These are phyloP conservation scores for Pangasianodon gigas DNA, from an alignment of 2,113 vertebrate genomes.

Conservation along the genomic window DNA sequence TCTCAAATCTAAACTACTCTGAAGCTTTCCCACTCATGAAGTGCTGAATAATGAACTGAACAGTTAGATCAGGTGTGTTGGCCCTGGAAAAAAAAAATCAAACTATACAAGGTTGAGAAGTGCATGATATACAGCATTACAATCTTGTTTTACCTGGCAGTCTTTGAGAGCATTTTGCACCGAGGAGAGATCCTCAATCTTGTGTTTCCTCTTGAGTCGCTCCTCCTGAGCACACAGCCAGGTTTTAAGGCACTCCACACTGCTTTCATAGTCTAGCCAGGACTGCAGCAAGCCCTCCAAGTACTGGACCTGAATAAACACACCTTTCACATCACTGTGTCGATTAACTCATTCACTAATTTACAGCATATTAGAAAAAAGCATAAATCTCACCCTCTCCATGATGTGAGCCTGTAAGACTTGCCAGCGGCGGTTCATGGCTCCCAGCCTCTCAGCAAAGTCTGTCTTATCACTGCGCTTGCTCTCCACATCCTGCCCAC, in stretches of 20 bases:
- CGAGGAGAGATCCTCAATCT: conserved; percentile 87
- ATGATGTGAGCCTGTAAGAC: conserved; percentile 87
- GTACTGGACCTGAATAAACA: conserved; percentile 80
- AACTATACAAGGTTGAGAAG: not conserved
- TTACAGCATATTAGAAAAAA: not conserved
- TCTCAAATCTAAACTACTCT: not conserved
- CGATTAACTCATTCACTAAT: not conserved
- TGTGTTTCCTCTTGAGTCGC: conserved; percentile 80
- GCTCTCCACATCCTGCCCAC: conserved; percentile 90
- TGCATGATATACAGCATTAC: not conserved
- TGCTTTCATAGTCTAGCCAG: conserved; percentile 92
- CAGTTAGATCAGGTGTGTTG: not conserved
- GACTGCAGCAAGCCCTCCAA: conserved; percentile 86
- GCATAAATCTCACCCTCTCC: conserved; percentile 81
- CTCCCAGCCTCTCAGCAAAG: conserved; percentile 92
- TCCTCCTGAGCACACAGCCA: conserved; percentile 89
- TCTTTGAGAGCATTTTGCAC: conserved; percentile 90
- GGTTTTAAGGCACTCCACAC: conserved; percentile 80
- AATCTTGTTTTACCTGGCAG: conserved; percentile 78
- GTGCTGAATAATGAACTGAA: not conserved
- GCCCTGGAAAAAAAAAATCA: not conserved
- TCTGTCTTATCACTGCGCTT: conserved; percentile 96
- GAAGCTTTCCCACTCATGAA: not conserved
- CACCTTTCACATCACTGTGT: not conserved
- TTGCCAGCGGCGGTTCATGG: conserved; percentile 97